phyloP scores from a whole-genome alignment of 1,140 invertebrate genomes.

The Lasioglossum albipes region DNA sequence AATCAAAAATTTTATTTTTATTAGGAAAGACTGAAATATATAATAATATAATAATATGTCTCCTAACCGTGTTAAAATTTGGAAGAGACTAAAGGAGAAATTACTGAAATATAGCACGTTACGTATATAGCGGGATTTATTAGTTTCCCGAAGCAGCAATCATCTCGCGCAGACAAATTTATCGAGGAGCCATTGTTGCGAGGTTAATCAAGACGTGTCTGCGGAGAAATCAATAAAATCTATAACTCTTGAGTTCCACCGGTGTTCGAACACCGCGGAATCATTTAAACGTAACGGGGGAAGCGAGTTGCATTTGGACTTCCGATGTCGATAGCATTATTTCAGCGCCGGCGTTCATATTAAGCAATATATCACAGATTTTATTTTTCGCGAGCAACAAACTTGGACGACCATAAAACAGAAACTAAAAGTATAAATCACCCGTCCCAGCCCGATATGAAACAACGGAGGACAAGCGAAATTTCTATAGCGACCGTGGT shows the following conservation, averaged over 20 bases:
- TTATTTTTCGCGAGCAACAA: constrained; percentile 56
- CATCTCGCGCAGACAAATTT: too few relatives aligned
- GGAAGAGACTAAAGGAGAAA: too few relatives aligned
- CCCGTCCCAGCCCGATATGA: constrained; percentile 53
- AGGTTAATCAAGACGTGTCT: not conserved
- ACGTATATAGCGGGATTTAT: too few relatives aligned
- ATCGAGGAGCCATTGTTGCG: not conserved
- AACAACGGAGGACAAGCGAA: constrained; percentile 56
- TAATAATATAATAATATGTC: too few relatives aligned
- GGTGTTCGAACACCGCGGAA: not conserved
- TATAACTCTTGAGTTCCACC: not conserved
- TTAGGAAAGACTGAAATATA: too few relatives aligned
- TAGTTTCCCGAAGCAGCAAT: too few relatives aligned
- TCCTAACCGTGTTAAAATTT: too few relatives aligned
- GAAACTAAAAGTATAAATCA: constrained; percentile 65
- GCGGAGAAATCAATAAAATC: not conserved
- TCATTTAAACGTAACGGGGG: constrained; percentile 15
- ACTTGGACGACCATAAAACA: constrained; percentile 58
- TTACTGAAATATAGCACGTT: too few relatives aligned
- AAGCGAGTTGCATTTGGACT: not conserved
- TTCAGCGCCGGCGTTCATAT: constrained; percentile 39
- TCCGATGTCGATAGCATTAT: constrained; percentile 23
- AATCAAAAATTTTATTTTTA: too few relatives aligned
- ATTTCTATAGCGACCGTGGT: constrained; percentile 47
- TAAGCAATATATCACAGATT: constrained; percentile 59